Base-by-base conservation (phyloP, 2,797 vertebrate genomes). In the Macropus fuliginosus region DNA sequence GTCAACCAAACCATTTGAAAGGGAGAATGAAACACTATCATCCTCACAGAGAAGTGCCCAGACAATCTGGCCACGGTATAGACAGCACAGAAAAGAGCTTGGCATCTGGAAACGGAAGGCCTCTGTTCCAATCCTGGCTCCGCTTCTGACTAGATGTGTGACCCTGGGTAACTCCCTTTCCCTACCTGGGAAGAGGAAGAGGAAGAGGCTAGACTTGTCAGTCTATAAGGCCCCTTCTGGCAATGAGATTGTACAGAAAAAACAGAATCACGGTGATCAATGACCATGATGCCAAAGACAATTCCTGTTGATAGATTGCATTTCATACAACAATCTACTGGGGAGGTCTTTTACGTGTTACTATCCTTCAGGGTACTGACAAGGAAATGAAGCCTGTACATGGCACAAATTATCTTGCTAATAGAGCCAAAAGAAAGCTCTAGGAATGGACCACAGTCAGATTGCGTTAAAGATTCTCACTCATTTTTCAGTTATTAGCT, bases 1-100 rank as follows among this genome's bases (percentile, higher is more conserved):
- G 91, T 31, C 46, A 96, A 92, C 18, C 40, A 28, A 40, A 40
- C 95, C 93, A 93, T 93, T 96, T 96, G 92, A 92, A 96, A 96
- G 27, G 94, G 96, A 81, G 21, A 81, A 81, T 46, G 40, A 95
- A 93, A 24, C 40, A 93, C 29, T 54, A 31, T 29, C 10, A n/a
- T 40, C 0, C 55, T 59, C 54, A 95, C 21, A 59, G 94, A 95
- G 95, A 34, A 91, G 81, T 50, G 95, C 92, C n/a, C 54, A 94
- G 74, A 34, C 5, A 90, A 40, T 94, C 1, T 81, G 74, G 40
- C 29, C 90, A 95, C 81, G 50, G 24, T 90, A 18, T 46, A 90
- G 40, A 21, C 27, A 56, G 14, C n/a, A 21, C 9, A 95, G 56
- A 66, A 95, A 95, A 55, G 93, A 55, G 40, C 52, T n/a, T 94